Evolutionary conservation across 2,113 vertebrate species (phyloP), one percentile per base, ranked within the genome.

Genomic region (Prionailurus bengalensis): DNA sequence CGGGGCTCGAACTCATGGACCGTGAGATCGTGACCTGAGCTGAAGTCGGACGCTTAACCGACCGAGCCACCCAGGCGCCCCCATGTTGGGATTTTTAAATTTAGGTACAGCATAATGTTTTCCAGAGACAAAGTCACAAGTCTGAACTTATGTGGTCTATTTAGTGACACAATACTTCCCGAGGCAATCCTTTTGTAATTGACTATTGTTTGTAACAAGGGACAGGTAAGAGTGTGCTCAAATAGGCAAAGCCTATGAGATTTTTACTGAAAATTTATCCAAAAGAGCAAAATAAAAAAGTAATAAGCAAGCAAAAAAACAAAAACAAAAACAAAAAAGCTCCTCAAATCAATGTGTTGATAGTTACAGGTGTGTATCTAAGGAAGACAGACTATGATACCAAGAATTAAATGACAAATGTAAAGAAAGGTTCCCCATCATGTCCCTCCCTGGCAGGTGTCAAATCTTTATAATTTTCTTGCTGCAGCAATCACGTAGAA

Each of bases 361-460:
- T 12, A 95, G 45, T 94, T 79, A 55, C 12, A 78, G 29, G 31
- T 86, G n/a, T 76, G 36, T 51, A 53, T 58, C 17, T 95, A 63
- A 89, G 65, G 25, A 85, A 95, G 39, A 33, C 14, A 74, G 31
- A 95, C 4, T 68, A 92, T 55, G 90, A 65, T 91, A 74, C 2
- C 12, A 15, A 71, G 17, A 92, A 53, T 83, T 87, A 95, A 82
- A 83, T 92, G 33, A 85, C 29, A 88, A 95, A 91, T 29, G 33
- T 83, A 90, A 93, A 73, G 27, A 61, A 53, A 91, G 14, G 9
- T 17, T 82, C 16, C n/a, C 65, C 65, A 66, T n/a, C 61, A 23
- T 39, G 25, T 23, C 23, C 14, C 6, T 76, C 42, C 73, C 73
- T 2, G 42, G 8, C 58, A 55, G 21, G 16, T 36, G n/a, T 87